phyloP scores from a whole-genome alignment of 1,140 invertebrate genomes.

The Aphelinus certus region DNA sequence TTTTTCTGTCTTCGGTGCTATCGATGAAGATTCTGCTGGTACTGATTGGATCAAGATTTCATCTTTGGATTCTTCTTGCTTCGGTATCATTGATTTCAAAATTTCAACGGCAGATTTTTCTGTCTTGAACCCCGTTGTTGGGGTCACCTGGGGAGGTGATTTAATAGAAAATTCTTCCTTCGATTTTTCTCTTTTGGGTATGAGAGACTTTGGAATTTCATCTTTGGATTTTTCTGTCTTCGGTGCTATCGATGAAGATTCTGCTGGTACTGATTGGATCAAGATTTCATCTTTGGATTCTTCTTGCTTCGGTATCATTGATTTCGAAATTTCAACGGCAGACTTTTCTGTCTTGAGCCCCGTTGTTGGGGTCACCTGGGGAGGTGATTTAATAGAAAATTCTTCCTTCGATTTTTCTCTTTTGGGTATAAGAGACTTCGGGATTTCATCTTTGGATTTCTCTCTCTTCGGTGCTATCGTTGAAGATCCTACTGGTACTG shows the following conservation, averaged over 20 bases:
- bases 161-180: neutral
- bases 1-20: constrained; percentile 8
- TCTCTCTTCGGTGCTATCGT: constrained; percentile 6
- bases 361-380: neutral
- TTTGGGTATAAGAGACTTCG: neutral
- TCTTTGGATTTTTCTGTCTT: constrained; percentile 25
- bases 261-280: constrained; percentile 11
- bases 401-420: constrained; percentile 25
- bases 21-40: constrained; percentile 12
- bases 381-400: neutral
- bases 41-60: constrained; percentile 9
- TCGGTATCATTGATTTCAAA: constrained; percentile 24
- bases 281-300: constrained; percentile 19
- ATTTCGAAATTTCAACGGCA: neutral
- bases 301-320: neutral
- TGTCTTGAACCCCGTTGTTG: neutral
- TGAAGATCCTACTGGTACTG: neutral
- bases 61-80: constrained; percentile 13
- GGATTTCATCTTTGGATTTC: neutral
- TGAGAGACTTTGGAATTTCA: constrained; percentile 4
- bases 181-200: neutral
- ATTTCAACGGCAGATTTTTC: constrained; percentile 23
- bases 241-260: neutral
- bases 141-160: neutral
- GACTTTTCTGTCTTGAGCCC: constrained; percentile 16